Conservation (phyloP, 2,888 invertebrate genomes). For the Lepas anatifera region DNA sequence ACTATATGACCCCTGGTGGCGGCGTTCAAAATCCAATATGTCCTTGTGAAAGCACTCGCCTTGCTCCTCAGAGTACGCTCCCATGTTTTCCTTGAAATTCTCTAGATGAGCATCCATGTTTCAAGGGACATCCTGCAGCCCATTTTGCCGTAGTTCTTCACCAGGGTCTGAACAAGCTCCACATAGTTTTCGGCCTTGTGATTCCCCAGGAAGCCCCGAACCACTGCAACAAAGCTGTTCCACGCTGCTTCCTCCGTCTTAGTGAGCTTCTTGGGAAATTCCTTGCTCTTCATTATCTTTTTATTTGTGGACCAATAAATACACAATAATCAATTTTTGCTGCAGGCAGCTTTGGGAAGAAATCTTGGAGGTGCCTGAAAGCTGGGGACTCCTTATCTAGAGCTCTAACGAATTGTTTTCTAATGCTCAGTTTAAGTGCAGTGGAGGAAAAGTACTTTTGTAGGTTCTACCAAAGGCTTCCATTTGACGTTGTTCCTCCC, state of each 20-base stretch:
- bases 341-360: slow-evolving; percentile 20
- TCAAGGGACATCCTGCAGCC: slow-evolving; percentile 32
- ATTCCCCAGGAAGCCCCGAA: slow-evolving; percentile 20
- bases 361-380: slow-evolving; percentile 18
- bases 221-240: slow-evolving; percentile 20
- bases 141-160: slow-evolving; percentile 21
- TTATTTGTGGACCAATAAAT: slow-evolving; percentile 23
- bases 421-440: slow-evolving; percentile 24
- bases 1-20: no score
- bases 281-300: slow-evolving; percentile 5
- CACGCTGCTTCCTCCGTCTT: slow-evolving; percentile 20
- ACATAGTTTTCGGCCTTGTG: slow-evolving; percentile 19
- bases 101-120: slow-evolving; percentile 31
- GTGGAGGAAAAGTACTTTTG: slow-evolving; percentile 20
- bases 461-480: slow-evolving; percentile 20
- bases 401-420: slow-evolving; percentile 24
- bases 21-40: no score
- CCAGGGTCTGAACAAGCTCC: slow-evolving; percentile 19
- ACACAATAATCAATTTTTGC: slow-evolving; percentile 24
- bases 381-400: slow-evolving; percentile 18
- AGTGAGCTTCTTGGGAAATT: slow-evolving; percentile 16
- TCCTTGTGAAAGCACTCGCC: no score
- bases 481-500: slow-evolving; percentile 17
- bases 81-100: slow-evolving; percentile 32
- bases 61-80: no score